phyloP scores from a whole-genome alignment of 2,797 vertebrate genomes.

The Bovichtus diacanthus region DNA sequence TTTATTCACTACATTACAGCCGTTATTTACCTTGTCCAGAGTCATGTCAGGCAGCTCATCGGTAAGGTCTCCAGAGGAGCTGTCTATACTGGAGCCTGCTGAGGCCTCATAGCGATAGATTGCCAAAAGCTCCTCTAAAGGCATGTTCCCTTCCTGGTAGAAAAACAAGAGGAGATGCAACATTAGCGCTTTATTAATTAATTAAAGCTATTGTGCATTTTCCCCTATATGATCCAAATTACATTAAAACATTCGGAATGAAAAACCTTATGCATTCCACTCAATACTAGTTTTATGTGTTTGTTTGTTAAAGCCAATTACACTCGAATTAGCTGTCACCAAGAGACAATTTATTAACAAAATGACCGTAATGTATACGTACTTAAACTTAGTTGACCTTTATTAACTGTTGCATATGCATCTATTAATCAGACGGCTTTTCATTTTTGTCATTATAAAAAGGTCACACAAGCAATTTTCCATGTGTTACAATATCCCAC shows the following conservation, averaged over 20 bases:
- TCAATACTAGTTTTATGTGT: neutral
- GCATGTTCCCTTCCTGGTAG: slow-evolving; percentile 96
- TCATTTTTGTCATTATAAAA: neutral
- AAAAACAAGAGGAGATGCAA: neutral
- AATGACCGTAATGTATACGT: too few species aligned
- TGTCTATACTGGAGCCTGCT: slow-evolving; percentile 92
- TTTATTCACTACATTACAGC: neutral
- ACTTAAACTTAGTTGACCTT: neutral
- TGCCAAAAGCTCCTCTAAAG: slow-evolving; percentile 94
- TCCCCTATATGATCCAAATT: neutral
- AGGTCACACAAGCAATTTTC: neutral
- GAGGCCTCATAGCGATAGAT: slow-evolving; percentile 96
- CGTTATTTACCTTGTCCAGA: slow-evolving; percentile 92
- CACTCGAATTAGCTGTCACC: neutral
- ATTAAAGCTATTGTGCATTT: neutral
- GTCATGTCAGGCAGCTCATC: slow-evolving; percentile 99
- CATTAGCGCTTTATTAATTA: neutral
- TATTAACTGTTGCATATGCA: neutral
- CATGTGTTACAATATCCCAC: neutral
- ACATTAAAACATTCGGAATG: neutral
- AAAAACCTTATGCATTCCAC: neutral
- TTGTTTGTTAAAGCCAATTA: neutral
- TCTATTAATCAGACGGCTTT: neutral
- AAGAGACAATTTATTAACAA: neutral
- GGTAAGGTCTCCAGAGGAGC: slow-evolving; percentile 95